A percentile compares a stretch with the other conserved stretches of the same genome.
These are phyloP conservation scores for Phalanger gymnotis DNA, from an alignment of 2,797 vertebrate genomes.

Conservation along the genomic window DNA sequence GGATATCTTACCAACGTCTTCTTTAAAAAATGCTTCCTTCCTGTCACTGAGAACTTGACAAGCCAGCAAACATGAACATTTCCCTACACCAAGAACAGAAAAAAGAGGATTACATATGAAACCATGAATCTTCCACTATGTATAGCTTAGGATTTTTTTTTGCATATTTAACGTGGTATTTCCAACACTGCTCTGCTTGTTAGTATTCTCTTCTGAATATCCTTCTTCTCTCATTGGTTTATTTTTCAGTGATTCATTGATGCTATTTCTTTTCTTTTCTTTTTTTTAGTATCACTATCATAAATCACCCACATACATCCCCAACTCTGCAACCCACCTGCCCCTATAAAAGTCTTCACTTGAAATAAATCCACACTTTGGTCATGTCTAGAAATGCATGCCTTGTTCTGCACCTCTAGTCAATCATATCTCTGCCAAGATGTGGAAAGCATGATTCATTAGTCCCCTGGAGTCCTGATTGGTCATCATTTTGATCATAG, in stretches of 20 bases:
- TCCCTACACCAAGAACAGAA: background rate
- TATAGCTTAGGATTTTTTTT: background rate
- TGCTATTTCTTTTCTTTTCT: background rate
- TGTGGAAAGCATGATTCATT: background rate
- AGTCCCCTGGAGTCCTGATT: background rate
- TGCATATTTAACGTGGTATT: background rate
- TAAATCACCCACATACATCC: background rate
- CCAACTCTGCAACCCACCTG: background rate
- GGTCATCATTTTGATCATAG: background rate
- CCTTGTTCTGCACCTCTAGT: background rate
- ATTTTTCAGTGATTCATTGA: slow-evolving; percentile 2
- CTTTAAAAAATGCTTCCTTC: background rate
- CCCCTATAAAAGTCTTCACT: background rate
- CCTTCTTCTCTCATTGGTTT: background rate
- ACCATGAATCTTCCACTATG: background rate
- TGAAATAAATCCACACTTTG: background rate
- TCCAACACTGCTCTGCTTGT: background rate
- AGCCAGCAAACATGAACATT: background rate
- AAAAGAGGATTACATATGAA: background rate
- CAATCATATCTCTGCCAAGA: background rate
- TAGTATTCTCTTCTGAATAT: background rate
- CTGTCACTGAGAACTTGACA: background rate
- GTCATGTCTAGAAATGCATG: background rate
- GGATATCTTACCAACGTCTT: background rate
- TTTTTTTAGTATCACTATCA: background rate